Evolutionary conservation across 2,113 vertebrate species (phyloP).

Genomic region (Pseudorasbora parva): DNA sequence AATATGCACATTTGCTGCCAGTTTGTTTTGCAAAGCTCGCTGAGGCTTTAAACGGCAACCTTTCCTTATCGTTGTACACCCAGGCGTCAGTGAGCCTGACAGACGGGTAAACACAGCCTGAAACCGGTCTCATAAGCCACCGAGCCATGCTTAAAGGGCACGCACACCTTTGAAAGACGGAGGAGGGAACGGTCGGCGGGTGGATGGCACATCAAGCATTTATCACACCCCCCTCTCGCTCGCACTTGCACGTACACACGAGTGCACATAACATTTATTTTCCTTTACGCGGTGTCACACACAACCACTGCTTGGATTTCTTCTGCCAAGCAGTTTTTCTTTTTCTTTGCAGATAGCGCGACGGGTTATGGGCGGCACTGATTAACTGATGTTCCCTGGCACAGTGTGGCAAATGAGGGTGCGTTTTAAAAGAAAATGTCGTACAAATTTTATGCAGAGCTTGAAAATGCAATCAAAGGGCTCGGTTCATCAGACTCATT

Average conservation of each 20-base stretch:
- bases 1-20: slow-evolving; percentile 46
- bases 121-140: slow-evolving; percentile 39
- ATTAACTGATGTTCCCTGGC: slow-evolving; percentile 35
- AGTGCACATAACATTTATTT: slow-evolving; percentile 42
- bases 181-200: slow-evolving; percentile 1
- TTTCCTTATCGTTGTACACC: slow-evolving; percentile 49
- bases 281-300: slow-evolving; percentile 28
- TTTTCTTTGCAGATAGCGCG: slow-evolving; percentile 16
- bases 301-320: slow-evolving; percentile 30
- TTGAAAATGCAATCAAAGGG: slow-evolving; percentile 43
- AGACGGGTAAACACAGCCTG: slow-evolving; percentile 49
- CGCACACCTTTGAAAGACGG: slow-evolving; percentile 42
- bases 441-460: slow-evolving; percentile 36
- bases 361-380: slow-evolving; percentile 11
- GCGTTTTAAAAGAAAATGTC: slow-evolving; percentile 13
- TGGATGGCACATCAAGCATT: slow-evolving; percentile 26
- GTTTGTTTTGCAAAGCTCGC: slow-evolving; percentile 46
- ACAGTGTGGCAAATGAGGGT: slow-evolving; percentile 20
- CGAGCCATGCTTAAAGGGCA: slow-evolving; percentile 48
- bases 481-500: slow-evolving; percentile 50
- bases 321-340: background rate
- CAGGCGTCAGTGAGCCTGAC: slow-evolving; percentile 46
- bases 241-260: slow-evolving; percentile 10
- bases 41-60: slow-evolving; percentile 52
- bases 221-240: slow-evolving; percentile 17